Percentiles rank a stretch among this genome's conserved stretches.
These are phyloP conservation scores for Apostichopus japonicus DNA, from an alignment of 35 echinoderm and acorn worm species.

Conservation along the genomic window DNA sequence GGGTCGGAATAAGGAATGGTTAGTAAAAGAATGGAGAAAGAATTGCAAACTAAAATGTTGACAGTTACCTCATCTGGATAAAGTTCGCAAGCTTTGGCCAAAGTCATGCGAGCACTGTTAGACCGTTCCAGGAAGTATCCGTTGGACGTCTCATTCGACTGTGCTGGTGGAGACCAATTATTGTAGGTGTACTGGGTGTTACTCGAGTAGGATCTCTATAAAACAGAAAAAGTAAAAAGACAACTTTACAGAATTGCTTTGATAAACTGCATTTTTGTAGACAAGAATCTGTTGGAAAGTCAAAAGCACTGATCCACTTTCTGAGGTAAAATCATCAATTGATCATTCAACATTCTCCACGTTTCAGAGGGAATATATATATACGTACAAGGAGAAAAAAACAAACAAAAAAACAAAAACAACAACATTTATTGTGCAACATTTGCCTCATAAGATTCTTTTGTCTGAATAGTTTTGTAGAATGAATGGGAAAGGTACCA, in stretches of 20 bases:
- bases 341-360: too few relatives aligned
- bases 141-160: constrained; percentile 98
- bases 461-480: too few relatives aligned
- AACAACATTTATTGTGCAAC: too few relatives aligned
- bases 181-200: constrained; percentile 99
- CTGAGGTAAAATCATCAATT: too few relatives aligned
- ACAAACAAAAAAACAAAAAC: not conserved
- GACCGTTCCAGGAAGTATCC: constrained; percentile 98
- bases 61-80: constrained; percentile 95
- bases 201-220: constrained; percentile 91
- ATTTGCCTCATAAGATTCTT: too few relatives aligned
- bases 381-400: too few relatives aligned
- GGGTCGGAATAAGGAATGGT: not conserved
- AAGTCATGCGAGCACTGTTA: constrained; percentile 92
- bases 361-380: too few relatives aligned
- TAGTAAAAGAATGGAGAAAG: not conserved
- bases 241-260: not conserved
- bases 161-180: constrained; percentile 98
- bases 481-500: too few relatives aligned
- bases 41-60: not conserved
- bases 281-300: too few relatives aligned
- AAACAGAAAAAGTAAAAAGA: constrained; percentile 17
- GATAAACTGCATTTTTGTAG: too few relatives aligned
- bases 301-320: too few relatives aligned
- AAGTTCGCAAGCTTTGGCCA: constrained; percentile 96